Evolutionary conservation across 2,797 vertebrate species (phyloP).

Genomic region (Podargus strigoides): DNA sequence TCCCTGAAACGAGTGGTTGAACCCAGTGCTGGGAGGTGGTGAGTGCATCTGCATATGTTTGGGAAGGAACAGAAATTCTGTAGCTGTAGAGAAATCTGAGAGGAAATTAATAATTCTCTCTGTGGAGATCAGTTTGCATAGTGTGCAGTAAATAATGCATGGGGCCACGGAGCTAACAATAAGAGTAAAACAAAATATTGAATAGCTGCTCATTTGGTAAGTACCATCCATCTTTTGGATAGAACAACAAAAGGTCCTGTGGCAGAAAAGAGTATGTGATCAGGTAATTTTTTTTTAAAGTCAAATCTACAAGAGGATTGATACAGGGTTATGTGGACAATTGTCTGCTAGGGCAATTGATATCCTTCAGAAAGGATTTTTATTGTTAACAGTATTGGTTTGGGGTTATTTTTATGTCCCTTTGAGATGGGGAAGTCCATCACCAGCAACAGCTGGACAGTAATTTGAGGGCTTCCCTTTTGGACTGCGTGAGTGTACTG

Average conservation of each 20-base stretch:
- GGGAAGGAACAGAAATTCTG: not conserved
- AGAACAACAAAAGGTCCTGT: not conserved
- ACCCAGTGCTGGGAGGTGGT: not conserved
- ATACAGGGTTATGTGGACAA: not conserved
- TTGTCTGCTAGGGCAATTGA: not conserved
- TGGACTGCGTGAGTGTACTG: rapidly evolving
- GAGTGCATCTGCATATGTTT: not conserved
- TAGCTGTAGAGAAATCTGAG: not conserved
- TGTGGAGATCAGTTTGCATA: not conserved
- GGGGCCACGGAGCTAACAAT: not conserved
- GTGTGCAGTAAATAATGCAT: not conserved
- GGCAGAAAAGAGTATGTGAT: not conserved
- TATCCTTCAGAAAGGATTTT: not conserved
- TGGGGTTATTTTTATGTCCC: not conserved
- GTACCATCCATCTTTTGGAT: not conserved
- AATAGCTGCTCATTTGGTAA: not conserved
- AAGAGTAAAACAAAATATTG: conserved; percentile 6
- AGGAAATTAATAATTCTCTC: conserved; percentile 19
- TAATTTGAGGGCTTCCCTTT: not conserved
- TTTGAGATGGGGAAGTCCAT: not conserved
- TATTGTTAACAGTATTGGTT: not conserved
- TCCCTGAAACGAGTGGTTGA: rapidly evolving
- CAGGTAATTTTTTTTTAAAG: not conserved
- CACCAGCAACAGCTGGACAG: not conserved
- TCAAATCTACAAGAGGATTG: not conserved